Evolutionary conservation across 2,113 vertebrate species (phyloP).

Genomic region (Numida meleagris): DNA sequence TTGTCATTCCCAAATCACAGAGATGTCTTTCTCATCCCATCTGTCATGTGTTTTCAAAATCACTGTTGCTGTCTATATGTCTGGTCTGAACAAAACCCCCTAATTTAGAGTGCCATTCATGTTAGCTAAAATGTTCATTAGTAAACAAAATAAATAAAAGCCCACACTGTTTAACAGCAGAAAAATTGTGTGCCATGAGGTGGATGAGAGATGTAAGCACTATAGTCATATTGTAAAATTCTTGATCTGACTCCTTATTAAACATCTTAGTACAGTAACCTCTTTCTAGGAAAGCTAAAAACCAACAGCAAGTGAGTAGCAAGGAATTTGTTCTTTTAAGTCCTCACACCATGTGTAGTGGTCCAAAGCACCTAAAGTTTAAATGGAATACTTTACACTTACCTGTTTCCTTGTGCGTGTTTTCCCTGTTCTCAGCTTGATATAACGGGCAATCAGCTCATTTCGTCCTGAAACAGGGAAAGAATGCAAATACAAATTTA

Average conservation of each 20-base stretch:
- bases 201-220: background rate
- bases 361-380: background rate
- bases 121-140: background rate
- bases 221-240: background rate
- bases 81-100: background rate
- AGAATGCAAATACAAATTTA: background rate
- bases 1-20: background rate
- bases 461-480: conserved; percentile 86
- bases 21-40: background rate
- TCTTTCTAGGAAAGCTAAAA: background rate
- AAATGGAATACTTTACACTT: background rate
- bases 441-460: conserved; percentile 94
- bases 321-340: background rate
- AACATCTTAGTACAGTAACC: background rate
- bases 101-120: background rate
- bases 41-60: accelerated
- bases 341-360: background rate
- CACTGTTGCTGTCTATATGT: background rate
- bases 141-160: background rate
- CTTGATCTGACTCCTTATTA: background rate
- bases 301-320: background rate
- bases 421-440: conserved; percentile 96
- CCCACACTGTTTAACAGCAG: background rate
- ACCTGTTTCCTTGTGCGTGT: conserved; percentile 98
- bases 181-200: accelerated